A percentile compares a stretch with the other conserved stretches of the same genome.
phyloP scores from a whole-genome alignment of 2,113 vertebrate genomes.

The Eurypyga helias region DNA sequence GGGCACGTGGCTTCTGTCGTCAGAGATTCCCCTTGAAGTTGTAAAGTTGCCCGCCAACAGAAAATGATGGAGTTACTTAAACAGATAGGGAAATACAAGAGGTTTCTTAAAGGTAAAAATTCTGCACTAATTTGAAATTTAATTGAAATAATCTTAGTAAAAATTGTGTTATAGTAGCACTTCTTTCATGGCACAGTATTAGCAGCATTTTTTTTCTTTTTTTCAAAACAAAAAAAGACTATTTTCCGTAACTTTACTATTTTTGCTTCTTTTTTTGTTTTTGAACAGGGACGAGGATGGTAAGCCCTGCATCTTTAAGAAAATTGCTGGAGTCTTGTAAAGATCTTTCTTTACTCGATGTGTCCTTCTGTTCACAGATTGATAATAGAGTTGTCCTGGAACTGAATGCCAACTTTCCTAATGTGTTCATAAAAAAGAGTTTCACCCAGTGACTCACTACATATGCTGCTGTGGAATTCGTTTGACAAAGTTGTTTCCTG shows the following conservation, averaged over 20 bases:
- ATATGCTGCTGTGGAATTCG: conserved; percentile 36
- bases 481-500: conserved; percentile 53
- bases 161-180: not conserved
- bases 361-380: conserved; percentile 98
- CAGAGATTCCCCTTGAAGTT: not conserved
- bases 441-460: conserved; percentile 90
- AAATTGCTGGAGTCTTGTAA: conserved; percentile 93
- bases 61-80: not conserved
- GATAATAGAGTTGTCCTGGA: conserved; percentile 92
- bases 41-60: not conserved
- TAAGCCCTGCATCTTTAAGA: conserved; percentile 88
- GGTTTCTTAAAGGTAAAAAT: not conserved
- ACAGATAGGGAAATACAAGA: not conserved
- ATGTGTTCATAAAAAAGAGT: conserved; percentile 95
- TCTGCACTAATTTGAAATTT: not conserved
- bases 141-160: not conserved
- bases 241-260: not conserved
- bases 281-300: conserved; percentile 86
- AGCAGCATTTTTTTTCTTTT: not conserved
- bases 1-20: not conserved
- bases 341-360: conserved; percentile 89
- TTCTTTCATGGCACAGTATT: not conserved
- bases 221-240: not conserved
- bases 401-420: conserved; percentile 87
- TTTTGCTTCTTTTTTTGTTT: conserved; percentile 5